Evolutionary conservation across 2,888 invertebrate genomes (phyloP).

Genomic region (Rapana venosa): DNA sequence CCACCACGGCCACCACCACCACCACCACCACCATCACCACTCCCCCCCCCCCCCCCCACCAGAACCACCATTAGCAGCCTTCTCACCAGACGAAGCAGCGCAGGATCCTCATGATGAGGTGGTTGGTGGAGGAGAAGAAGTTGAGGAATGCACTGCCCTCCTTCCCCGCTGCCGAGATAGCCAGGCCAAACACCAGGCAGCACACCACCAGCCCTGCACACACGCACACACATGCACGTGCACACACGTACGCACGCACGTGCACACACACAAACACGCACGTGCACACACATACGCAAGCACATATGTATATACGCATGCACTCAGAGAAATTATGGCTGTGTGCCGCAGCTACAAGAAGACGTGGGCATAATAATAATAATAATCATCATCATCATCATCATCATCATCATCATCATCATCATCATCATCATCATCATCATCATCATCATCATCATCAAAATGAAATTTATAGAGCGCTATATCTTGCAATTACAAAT

Average conservation of each 20-base stretch:
- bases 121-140: constrained; percentile 68
- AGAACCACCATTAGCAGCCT: not conserved
- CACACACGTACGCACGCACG: not conserved
- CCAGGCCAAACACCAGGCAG: not conserved
- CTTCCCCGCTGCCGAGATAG: constrained; percentile 47
- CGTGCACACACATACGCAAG: not conserved
- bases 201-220: not conserved
- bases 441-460: constrained; percentile 4
- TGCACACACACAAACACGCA: not conserved
- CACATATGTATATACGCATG: not conserved
- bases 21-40: not conserved
- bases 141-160: constrained; percentile 63
- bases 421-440: constrained; percentile 18
- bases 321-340: not conserved
- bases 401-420: constrained; percentile 18
- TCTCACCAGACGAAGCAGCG: constrained; percentile 70
- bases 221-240: not conserved
- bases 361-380: too few relatives aligned
- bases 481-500: too few relatives aligned
- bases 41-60: not conserved
- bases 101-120: constrained; percentile 65
- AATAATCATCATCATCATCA: too few relatives aligned
- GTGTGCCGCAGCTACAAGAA: too few relatives aligned
- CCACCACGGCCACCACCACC: not conserved
- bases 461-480: too few relatives aligned